Evolutionary conservation across 2,797 vertebrate genomes (phyloP).

Genomic region (Artibeus jamaicensis): DNA sequence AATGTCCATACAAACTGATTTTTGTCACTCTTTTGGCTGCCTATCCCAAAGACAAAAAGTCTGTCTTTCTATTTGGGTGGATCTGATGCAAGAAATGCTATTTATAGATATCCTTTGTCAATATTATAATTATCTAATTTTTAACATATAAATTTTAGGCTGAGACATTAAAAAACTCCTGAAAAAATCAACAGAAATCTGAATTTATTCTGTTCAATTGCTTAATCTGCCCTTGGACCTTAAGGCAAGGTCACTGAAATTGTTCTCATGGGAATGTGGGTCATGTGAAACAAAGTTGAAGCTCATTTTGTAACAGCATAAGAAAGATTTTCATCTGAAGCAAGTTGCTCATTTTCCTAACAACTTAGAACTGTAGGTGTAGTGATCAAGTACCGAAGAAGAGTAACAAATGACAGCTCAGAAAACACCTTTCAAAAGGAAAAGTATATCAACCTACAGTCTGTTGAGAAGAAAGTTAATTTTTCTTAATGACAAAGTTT

Average conservation of each 20-base stretch:
- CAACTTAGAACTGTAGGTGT: neutral
- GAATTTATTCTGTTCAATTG: neutral
- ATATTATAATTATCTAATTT: conserved; percentile 4
- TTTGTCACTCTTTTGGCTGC: conserved; percentile 38
- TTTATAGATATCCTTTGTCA: neutral
- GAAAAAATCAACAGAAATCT: conserved; percentile 30
- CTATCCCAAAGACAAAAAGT: neutral
- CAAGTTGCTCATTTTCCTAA: conserved; percentile 43
- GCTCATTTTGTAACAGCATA: neutral
- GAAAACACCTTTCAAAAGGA: neutral
- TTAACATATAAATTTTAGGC: neutral
- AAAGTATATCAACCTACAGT: neutral
- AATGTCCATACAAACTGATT: conserved; percentile 38
- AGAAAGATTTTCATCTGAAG: neutral
- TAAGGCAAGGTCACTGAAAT: neutral
- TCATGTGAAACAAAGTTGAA: conserved; percentile 11
- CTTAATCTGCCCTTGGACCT: neutral
- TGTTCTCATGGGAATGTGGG: neutral
- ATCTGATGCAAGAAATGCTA: neutral
- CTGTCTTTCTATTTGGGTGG: neutral
- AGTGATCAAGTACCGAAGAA: neutral
- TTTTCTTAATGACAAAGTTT: neutral
- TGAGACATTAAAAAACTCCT: conserved; percentile 34
- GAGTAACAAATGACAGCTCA: neutral
- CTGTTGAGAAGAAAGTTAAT: neutral